Base-by-base conservation (phyloP, 1,140 invertebrate genomes). In the Sycophaga agraensis region DNA sequence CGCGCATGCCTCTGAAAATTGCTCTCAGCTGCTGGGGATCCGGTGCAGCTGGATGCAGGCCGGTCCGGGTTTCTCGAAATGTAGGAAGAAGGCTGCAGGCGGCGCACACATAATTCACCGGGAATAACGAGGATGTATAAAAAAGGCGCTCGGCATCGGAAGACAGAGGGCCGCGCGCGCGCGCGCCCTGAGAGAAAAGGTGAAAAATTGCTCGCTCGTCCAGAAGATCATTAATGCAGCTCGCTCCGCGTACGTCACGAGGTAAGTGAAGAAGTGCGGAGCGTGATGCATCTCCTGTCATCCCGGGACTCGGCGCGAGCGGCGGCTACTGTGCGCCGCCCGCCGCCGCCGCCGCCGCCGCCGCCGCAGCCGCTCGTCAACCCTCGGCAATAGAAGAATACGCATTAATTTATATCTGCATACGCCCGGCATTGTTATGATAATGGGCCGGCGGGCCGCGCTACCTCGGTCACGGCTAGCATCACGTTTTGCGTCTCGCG, bases 381-480 rank as follows among this genome's bases (percentile, higher is more conserved):
- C 75, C 76, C 74, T 70, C 68, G 51, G 59, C 56, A 7, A 22
- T 31, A 34, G 70, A 73, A 78, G 75, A 76, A 79, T 75, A 78
- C 72, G 74, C 76, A 78, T 79, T 80, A 80, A 79, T 80, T 79
- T 79, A 73, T 79, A 78, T 80, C 75, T 72, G 72, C 76, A 73
- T 75, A 73, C 72, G 68, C 28, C 57, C 63, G 37, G 67, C 49
- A 79, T 80, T 79, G 75, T 79, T 68, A 80, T 80, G 77, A 70
- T 79, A 80, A 80, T 80, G 59, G 55, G 35, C 19, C 26, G 22
- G 28, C 59, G 45, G 68, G 68, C 66, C 63, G 37, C 63, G 43
- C 62, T 48, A 67, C 55, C 63, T 26, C 63, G 64, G 63, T 65
- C 66, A 14, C 16, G 34, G 5, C 28, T 16, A 42, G 34, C 26